These are phyloP conservation scores for Psilopsiagon aymara DNA, from an alignment of 2,113 vertebrate species.

Conservation along the genomic window DNA sequence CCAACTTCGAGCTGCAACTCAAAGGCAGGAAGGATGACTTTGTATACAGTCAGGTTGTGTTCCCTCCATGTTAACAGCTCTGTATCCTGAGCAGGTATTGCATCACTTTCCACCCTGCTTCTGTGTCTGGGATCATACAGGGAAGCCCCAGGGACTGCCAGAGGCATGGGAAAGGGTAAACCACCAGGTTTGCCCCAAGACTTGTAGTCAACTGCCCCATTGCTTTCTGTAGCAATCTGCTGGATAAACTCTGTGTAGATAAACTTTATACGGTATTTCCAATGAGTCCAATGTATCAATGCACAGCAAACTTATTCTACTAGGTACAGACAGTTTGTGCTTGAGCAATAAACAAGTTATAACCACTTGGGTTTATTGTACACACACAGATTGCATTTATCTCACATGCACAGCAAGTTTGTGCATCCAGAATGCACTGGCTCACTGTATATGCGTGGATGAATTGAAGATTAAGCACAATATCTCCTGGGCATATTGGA, in stretches of 20 bases:
- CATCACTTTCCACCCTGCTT: not conserved
- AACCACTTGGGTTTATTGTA: not conserved
- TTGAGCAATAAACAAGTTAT: not conserved
- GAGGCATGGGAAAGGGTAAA: no score
- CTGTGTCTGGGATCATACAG: not conserved
- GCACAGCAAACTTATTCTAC: not conserved
- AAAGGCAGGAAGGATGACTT: accelerated
- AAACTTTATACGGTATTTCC: not conserved
- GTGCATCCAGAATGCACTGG: not conserved
- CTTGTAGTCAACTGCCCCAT: not conserved
- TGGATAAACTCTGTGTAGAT: not conserved
- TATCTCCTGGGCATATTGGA: not conserved
- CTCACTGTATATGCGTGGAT: not conserved
- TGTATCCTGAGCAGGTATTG: no score
- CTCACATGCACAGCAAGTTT: not conserved
- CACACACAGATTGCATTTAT: not conserved
- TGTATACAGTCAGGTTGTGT: accelerated
- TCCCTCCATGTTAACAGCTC: not conserved
- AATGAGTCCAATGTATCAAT: not conserved
- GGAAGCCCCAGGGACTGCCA: not conserved
- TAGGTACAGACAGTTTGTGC: not conserved
- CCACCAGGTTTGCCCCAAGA: not conserved
- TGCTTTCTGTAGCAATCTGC: not conserved
- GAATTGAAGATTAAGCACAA: not conserved
- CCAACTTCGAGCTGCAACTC: not conserved